These are phyloP conservation scores for Caligus rogercresseyi DNA, from an alignment of 1,140 invertebrate species.

Conservation along the genomic window DNA sequence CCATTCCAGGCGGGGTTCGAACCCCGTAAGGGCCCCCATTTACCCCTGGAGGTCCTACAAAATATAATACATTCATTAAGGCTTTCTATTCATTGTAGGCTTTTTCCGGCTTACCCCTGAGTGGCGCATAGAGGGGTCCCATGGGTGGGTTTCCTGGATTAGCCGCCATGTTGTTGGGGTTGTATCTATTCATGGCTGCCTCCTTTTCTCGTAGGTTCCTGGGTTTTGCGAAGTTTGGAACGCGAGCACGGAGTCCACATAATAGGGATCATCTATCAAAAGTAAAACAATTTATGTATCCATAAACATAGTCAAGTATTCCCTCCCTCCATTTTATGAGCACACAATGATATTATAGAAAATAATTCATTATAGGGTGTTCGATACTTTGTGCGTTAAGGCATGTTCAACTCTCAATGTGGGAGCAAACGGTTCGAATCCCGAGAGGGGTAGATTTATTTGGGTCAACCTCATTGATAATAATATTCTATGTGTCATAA, in stretches of 20 bases:
- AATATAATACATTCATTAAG: background rate
- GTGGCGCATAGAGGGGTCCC: background rate
- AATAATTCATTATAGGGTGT: no score
- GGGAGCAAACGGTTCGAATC: no score
- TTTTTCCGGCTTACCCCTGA: background rate
- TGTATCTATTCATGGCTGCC: background rate
- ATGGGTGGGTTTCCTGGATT: background rate
- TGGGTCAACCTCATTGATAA: no score
- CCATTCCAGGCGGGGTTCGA: background rate
- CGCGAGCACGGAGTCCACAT: slow-evolving; percentile 66
- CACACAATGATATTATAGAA: no score
- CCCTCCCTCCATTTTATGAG: background rate
- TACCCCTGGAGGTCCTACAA: background rate
- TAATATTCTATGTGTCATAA: no score
- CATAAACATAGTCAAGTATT: background rate
- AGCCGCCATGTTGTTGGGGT: background rate
- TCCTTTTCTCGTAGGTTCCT: slow-evolving; percentile 24
- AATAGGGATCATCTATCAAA: slow-evolving; percentile 70
- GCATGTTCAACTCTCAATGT: no score
- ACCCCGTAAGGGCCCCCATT: background rate
- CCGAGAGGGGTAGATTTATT: no score
- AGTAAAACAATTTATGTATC: no score
- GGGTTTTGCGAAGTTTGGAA: slow-evolving; percentile 67
- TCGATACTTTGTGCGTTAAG: no score
- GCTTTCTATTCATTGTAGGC: background rate